Conservation (phyloP, 2,797 vertebrate species). For the Enteromius fasciolatus region DNA sequence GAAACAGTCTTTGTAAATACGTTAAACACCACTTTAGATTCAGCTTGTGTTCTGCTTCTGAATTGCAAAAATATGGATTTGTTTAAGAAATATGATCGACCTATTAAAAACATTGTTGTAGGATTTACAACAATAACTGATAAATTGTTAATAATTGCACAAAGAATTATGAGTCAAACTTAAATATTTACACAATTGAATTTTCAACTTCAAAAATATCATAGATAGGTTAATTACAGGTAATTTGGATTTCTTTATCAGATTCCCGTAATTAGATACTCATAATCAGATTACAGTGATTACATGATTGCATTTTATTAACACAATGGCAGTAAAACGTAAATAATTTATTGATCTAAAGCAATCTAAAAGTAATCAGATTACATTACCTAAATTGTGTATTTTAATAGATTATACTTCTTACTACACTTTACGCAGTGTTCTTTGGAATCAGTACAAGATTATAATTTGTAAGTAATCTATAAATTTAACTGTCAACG, state of each 20-base stretch:
- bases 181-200: background rate
- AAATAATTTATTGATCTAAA: background rate
- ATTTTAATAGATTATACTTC: background rate
- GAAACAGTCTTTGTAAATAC: background rate
- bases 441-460: background rate
- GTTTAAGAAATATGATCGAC: background rate
- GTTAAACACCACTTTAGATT: background rate
- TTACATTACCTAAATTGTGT: background rate
- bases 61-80: background rate
- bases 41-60: background rate
- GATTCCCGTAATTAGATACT: too few relatives aligned
- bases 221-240: background rate
- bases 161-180: background rate
- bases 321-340: background rate
- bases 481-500: background rate
- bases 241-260: background rate
- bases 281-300: too few relatives aligned
- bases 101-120: background rate
- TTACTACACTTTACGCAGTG: background rate
- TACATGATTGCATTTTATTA: too few relatives aligned
- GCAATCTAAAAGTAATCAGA: background rate
- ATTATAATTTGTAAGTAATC: background rate
- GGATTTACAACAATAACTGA: background rate
- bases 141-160: background rate
- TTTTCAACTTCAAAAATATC: background rate